Conservation (phyloP, 2,797 vertebrate species). For the Microchirus variegatus region DNA sequence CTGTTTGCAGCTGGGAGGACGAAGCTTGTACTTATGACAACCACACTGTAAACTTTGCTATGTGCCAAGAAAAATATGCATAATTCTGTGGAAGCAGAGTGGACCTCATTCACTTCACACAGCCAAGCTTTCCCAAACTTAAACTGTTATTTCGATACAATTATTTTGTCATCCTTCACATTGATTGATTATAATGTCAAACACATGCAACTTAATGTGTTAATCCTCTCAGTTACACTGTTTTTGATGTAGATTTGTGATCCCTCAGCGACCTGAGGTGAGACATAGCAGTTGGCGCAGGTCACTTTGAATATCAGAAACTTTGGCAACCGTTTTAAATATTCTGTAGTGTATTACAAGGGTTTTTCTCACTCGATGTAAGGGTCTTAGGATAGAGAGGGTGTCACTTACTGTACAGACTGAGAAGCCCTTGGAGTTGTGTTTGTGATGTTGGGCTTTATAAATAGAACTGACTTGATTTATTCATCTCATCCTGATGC, state of each 20-base stretch:
- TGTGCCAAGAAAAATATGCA: conserved; percentile 48
- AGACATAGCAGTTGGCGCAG: not conserved
- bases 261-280: not conserved
- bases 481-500: no score
- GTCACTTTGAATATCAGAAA: not conserved
- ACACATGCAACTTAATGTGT: not conserved
- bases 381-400: no score
- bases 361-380: no score
- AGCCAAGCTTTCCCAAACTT: conserved; percentile 12
- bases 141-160: conserved; percentile 8
- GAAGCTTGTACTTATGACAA: conserved; percentile 43
- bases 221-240: not conserved
- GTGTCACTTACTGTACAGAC: no score
- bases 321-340: no score
- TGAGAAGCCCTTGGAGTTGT: no score
- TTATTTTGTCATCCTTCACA: conserved; percentile 8
- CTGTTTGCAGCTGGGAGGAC: conserved; percentile 59
- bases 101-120: conserved; percentile 5
- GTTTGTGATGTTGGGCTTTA: no score
- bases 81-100: not conserved
- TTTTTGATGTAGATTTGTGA: not conserved
- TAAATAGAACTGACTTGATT: no score
- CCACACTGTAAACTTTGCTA: conserved; percentile 36
- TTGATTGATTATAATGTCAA: conserved; percentile 4
- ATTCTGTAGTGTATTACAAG: no score